phyloP scores from a whole-genome alignment of 2,888 invertebrate species.

The Synanthedon tipuliformis region DNA sequence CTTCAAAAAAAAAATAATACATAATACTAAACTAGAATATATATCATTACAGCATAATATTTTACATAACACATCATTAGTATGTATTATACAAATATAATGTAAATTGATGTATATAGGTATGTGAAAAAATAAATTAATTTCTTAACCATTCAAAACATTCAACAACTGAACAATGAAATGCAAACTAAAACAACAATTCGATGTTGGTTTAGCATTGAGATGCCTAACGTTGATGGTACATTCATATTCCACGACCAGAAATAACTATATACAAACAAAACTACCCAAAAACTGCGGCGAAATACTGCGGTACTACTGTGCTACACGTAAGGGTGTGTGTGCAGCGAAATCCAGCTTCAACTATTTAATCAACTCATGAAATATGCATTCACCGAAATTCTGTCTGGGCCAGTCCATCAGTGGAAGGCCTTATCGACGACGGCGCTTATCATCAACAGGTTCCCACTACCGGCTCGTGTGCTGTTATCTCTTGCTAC shows the following conservation, averaged over 20 bases:
- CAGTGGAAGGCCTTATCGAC: slow-evolving; percentile 59
- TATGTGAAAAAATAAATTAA: no score
- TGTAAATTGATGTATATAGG: no score
- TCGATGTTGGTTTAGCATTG: not conserved
- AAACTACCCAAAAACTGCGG: not conserved
- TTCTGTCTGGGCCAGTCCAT: slow-evolving; percentile 60
- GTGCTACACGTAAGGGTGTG: not conserved
- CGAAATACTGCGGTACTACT: not conserved
- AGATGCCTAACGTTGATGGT: not conserved
- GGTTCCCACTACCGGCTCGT: slow-evolving; percentile 59
- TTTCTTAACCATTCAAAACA: no score
- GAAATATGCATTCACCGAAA: slow-evolving; percentile 68
- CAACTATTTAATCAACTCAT: slow-evolving; percentile 69
- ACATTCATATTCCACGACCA: slow-evolving; percentile 1
- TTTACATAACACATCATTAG: no score
- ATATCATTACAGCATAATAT: no score
- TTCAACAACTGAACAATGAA: not conserved
- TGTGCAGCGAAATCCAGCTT: slow-evolving; percentile 39
- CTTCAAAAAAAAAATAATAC: no score
- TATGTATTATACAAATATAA: no score
- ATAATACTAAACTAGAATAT: no score
- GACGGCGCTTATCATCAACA: slow-evolving; percentile 68
- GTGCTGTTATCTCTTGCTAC: slow-evolving; percentile 66
- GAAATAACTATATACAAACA: slow-evolving; percentile 1
- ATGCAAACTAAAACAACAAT: not conserved